Evolutionary conservation across 2,888 invertebrate species (phyloP).

Genomic region (Oxytorus armatus): DNA sequence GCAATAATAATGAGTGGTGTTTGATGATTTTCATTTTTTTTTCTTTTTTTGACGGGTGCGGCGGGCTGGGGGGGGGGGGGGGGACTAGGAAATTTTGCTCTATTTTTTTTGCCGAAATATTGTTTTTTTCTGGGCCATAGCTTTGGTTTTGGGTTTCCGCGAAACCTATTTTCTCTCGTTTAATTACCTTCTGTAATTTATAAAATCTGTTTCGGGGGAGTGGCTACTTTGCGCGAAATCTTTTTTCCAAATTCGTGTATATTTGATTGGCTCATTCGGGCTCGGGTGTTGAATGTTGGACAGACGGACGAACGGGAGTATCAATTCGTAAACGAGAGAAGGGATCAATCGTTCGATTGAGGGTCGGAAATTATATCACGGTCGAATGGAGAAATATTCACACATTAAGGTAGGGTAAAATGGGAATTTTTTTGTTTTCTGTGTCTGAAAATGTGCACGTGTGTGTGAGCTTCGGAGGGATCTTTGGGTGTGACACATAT

Average conservation of each 20-base stretch:
- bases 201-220: too few species aligned
- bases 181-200: too few species aligned
- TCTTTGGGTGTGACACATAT: conserved; percentile 58
- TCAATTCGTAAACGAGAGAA: background rate
- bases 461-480: conserved; percentile 44
- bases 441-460: conserved; percentile 10
- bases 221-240: too few species aligned
- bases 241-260: too few species aligned
- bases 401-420: conserved; percentile 10
- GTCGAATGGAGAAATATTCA: conserved; percentile 41
- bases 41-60: conserved; percentile 24
- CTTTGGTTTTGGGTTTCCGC: too few species aligned
- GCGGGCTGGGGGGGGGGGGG: background rate
- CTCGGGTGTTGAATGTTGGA: too few species aligned
- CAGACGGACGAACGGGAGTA: background rate
- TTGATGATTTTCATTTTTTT: conserved; percentile 52
- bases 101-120: background rate
- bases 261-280: background rate
- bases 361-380: conserved; percentile 2
- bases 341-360: conserved; percentile 6
- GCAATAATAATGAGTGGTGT: conserved; percentile 68
- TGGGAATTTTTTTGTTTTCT: background rate
- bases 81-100: background rate
- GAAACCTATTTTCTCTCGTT: too few species aligned
- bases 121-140: too few species aligned